These are phyloP conservation scores for Heliangelus exortis DNA, from an alignment of 2,797 vertebrate genomes.

Conservation along the genomic window DNA sequence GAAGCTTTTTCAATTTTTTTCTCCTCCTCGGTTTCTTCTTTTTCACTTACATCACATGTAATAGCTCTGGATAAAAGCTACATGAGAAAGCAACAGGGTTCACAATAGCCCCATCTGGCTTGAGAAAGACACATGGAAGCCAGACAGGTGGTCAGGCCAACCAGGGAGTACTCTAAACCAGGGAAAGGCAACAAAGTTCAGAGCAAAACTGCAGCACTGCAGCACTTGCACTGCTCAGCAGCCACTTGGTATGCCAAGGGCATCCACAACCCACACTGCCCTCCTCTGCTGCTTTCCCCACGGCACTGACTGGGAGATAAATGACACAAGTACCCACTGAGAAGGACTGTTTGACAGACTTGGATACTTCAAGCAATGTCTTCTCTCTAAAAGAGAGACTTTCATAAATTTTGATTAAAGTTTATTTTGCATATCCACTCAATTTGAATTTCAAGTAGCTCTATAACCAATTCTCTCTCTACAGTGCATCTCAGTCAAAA, in stretches of 20 bases:
- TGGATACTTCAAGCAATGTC: background rate
- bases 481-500: background rate
- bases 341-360: background rate
- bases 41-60: background rate
- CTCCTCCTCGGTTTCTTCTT: background rate
- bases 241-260: background rate
- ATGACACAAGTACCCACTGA: background rate
- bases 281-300: background rate
- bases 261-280: background rate
- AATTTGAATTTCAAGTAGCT: background rate
- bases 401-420: background rate
- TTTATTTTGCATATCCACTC: background rate
- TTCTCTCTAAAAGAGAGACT: background rate
- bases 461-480: background rate
- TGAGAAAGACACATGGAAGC: background rate
- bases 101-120: accelerated
- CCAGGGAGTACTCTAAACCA: background rate
- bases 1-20: background rate
- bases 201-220: background rate
- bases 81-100: background rate
- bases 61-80: background rate
- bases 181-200: background rate
- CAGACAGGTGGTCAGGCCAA: background rate
- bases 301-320: background rate
- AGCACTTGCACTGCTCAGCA: background rate